Conservation (phyloP, 1,140 invertebrate species). For the Bombus vancouverensis region DNA sequence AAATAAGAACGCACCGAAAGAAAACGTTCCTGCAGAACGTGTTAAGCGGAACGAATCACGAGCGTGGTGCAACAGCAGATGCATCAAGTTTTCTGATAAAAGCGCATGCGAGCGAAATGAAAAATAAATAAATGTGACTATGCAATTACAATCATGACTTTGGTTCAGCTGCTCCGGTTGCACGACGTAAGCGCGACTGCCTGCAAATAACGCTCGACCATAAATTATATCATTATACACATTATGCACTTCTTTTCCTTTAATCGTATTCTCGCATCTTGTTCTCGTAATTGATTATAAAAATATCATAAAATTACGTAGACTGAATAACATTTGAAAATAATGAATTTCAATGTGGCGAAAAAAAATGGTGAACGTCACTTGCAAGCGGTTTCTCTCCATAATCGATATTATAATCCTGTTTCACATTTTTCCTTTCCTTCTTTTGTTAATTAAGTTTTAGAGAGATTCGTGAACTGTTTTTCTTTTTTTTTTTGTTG, state of each 20-base stretch:
- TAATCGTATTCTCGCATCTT: neutral
- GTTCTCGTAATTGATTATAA: neutral
- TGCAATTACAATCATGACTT: constrained; percentile 44
- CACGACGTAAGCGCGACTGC: constrained; percentile 5
- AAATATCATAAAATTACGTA: constrained; percentile 42
- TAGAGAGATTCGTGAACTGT: constrained; percentile 63
- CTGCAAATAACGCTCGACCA: constrained; percentile 21
- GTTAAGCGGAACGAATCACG: neutral
- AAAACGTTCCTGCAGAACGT: neutral
- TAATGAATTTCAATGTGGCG: neutral
- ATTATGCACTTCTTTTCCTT: neutral
- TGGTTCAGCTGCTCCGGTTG: constrained; percentile 30
- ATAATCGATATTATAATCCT: constrained; percentile 29
- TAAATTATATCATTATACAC: constrained; percentile 1
- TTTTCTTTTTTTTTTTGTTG: constrained; percentile 45
- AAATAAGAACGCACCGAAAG: neutral
- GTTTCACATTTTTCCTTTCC: constrained; percentile 7
- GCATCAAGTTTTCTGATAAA: constrained; percentile 31
- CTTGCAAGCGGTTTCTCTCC: constrained; percentile 20
- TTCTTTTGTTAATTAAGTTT: constrained; percentile 40
- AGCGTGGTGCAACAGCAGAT: neutral
- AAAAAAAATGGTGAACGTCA: constrained; percentile 10
- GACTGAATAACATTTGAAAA: constrained; percentile 41
- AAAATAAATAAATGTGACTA: constrained; percentile 47
- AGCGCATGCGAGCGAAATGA: constrained; percentile 45